phyloP scores from a whole-genome alignment of 1,140 invertebrate genomes.

The Gonioctena quinquepunctata region DNA sequence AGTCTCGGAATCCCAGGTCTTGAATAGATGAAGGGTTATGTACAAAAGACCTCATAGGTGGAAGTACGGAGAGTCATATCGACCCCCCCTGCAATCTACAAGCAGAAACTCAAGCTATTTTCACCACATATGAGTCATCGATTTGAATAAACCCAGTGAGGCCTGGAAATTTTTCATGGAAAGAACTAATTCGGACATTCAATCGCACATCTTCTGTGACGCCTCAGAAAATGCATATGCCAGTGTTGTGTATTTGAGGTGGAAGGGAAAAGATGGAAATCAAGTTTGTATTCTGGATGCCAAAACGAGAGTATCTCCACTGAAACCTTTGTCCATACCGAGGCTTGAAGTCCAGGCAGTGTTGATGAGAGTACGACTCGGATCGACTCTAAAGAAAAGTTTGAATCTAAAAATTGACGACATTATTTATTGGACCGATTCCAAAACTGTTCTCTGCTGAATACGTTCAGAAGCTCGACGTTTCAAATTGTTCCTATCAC shows the following conservation, averaged over 20 bases:
- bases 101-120: no score
- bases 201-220: background rate
- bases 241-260: conserved; percentile 37
- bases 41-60: no score
- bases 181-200: background rate
- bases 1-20: no score
- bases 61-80: no score
- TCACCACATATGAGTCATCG: no score
- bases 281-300: conserved; percentile 21
- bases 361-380: background rate
- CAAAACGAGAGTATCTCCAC: conserved; percentile 38
- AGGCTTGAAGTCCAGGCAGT: conserved; percentile 30
- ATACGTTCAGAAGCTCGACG: background rate
- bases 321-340: conserved; percentile 36
- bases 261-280: conserved; percentile 30
- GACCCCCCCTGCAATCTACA: no score
- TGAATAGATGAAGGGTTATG: no score
- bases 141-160: no score
- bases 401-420: background rate
- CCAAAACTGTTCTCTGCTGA: background rate
- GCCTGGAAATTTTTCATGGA: no score
- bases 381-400: background rate
- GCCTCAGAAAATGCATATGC: conserved; percentile 26
- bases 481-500: background rate
- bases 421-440: background rate